Conservation (phyloP, 2,797 vertebrate species). For the Furcifer pardalis region DNA sequence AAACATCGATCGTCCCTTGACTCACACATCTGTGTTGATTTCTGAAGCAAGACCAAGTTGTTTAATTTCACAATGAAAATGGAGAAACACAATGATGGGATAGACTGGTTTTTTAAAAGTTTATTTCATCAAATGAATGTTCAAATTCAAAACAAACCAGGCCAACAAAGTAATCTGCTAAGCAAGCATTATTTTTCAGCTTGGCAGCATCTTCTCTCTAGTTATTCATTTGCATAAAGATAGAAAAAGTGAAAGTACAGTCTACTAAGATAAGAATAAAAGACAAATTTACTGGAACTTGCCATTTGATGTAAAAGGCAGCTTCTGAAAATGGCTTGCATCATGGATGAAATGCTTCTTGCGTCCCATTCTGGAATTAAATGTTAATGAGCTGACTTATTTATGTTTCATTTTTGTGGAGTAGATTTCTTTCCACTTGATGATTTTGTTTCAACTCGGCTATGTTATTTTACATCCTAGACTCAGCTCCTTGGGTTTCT, state of each 20-base stretch:
- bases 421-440: conserved; percentile 12
- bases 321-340: not conserved
- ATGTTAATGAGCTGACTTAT: conserved; percentile 15
- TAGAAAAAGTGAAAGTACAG: not conserved
- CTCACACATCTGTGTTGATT: not conserved
- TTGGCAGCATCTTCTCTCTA: not conserved
- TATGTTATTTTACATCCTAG: not conserved
- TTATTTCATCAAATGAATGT: not conserved
- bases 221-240: not conserved
- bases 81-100: not conserved
- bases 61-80: not conserved
- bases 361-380: not conserved
- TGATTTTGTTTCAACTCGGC: conserved; percentile 31
- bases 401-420: not conserved
- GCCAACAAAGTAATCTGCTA: fast-evolving
- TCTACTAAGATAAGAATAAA: not conserved
- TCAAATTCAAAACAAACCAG: not conserved
- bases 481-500: conserved; percentile 24
- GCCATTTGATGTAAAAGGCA: not conserved
- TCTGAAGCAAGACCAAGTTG: not conserved
- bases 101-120: not conserved
- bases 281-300: not conserved
- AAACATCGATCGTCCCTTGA: not conserved
- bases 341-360: not conserved
- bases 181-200: not conserved